Evolutionary conservation across 2,113 vertebrate genomes (phyloP).

Genomic region (Tenrec ecaudatus): DNA sequence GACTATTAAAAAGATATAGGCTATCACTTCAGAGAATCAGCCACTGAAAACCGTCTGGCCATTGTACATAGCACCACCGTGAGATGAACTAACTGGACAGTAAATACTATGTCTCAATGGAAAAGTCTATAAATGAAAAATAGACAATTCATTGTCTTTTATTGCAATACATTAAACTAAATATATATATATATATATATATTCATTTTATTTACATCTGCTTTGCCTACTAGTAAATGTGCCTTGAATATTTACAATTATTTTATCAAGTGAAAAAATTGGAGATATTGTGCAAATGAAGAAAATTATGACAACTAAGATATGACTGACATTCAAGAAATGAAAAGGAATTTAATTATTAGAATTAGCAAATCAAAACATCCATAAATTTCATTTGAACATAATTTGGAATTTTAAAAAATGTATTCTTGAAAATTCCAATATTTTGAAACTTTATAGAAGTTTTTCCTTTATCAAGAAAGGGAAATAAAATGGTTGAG

Average conservation of each 20-base stretch:
- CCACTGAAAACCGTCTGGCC: no score
- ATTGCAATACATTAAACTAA: no score
- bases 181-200: no score
- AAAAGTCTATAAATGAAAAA: no score
- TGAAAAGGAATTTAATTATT: neutral
- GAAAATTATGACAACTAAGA: neutral
- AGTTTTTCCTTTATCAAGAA: conserved; percentile 8
- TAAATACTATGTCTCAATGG: no score
- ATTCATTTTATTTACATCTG: no score
- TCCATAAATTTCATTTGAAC: neutral
- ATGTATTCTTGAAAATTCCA: neutral
- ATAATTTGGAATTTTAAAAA: neutral
- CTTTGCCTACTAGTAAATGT: neutral
- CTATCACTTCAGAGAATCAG: no score
- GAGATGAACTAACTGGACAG: no score
- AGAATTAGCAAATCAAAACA: neutral
- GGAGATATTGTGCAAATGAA: neutral
- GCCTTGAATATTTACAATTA: neutral
- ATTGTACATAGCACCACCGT: no score
- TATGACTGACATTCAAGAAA: neutral
- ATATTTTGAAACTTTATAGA: conserved; percentile 25
- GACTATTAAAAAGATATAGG: no score
- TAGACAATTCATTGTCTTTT: no score
- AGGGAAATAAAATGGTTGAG: neutral
- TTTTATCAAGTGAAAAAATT: neutral